Evolutionary conservation across 2,797 vertebrate species (phyloP), one percentile per base, ranked within the genome.

Genomic region (Falco concolor): DNA sequence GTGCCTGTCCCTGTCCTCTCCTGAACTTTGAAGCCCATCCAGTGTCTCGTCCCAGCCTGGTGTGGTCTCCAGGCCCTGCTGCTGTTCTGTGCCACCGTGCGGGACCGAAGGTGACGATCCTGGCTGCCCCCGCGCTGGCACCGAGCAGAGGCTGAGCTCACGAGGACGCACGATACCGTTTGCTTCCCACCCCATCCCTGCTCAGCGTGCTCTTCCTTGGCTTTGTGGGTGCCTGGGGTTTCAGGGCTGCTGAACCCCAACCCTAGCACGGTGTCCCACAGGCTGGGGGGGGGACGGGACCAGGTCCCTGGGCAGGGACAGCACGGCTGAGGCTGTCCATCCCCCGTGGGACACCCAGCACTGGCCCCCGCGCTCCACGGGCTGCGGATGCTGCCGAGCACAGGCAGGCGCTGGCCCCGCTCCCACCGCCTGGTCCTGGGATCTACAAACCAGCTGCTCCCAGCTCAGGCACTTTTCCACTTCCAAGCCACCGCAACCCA

Each of bases 341-440:
- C 7, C 11, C 2, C 6, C 4, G 0, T 5, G 30, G 30, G 59
- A 28, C 34, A 27, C 50, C n/a, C 44, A 6, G 44, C 2, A 1
- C 49, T 2, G 3, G 38, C 27, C 65, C 52, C 72, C 7, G 57
- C 17, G 36, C 68, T 38, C 53, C 12, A 2, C 1, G 4, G 18
- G 45, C 64, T 24, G 23, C 6, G 4, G 60, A 40, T 60, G 68
- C 53, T 60, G 69, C 67, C 2, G 36, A 73, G 67, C 15, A 0
- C 85, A 67, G 60, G 57, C 30, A 42, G 59, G 47, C 5, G 3
- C 42, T 42, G 72, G 40, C 56, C 40, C 60, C 1, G 6, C 56
- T 86, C 87, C 76, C 10, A 1, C 73, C 75, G 63, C 73, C 47
- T 47, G 11, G 7, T 42, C 50, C 73, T 1, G 1, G 63, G 42